Conservation (phyloP, 2,113 vertebrate species). For the Hirundichthys speculiger region DNA sequence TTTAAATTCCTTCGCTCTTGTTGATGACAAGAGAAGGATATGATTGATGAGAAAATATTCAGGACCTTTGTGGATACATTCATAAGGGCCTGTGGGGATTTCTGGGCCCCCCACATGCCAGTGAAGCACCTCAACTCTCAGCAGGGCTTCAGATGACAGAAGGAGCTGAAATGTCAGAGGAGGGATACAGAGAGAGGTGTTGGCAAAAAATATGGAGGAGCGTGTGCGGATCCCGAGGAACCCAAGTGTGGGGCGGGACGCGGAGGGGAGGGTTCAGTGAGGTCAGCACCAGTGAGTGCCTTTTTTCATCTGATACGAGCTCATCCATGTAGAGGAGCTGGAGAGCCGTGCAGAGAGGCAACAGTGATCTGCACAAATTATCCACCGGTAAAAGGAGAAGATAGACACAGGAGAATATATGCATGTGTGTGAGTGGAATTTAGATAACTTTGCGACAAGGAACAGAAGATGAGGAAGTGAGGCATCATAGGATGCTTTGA, state of each 20-base stretch:
- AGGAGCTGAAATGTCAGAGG: constrained; percentile 73
- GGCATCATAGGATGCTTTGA: constrained; percentile 47
- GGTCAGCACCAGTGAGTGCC: constrained; percentile 61
- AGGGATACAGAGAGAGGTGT: constrained; percentile 61
- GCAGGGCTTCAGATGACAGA: constrained; percentile 69
- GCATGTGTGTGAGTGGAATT: constrained; percentile 61
- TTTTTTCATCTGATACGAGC: constrained; percentile 73
- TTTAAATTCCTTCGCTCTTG: not conserved
- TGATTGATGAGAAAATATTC: constrained; percentile 52
- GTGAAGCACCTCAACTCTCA: constrained; percentile 65
- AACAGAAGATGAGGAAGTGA: constrained; percentile 16
- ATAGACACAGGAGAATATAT: constrained; percentile 44
- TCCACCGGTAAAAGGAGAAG: constrained; percentile 46
- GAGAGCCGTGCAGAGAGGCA: constrained; percentile 66
- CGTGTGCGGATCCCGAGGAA: constrained; percentile 48
- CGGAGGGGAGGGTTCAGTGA: constrained; percentile 33
- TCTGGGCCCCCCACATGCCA: constrained; percentile 27
- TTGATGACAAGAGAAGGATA: constrained; percentile 12
- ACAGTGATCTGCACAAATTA: constrained; percentile 74
- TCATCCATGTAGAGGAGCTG: constrained; percentile 73
- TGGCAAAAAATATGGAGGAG: constrained; percentile 16
- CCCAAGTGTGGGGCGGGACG: constrained; percentile 39
- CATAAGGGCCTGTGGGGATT: constrained; percentile 45
- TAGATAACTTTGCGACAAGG: constrained; percentile 55
- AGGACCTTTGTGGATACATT: constrained; percentile 52